Evolutionary conservation across 2,113 vertebrate genomes (phyloP).

Genomic region (Butorides virescens): DNA sequence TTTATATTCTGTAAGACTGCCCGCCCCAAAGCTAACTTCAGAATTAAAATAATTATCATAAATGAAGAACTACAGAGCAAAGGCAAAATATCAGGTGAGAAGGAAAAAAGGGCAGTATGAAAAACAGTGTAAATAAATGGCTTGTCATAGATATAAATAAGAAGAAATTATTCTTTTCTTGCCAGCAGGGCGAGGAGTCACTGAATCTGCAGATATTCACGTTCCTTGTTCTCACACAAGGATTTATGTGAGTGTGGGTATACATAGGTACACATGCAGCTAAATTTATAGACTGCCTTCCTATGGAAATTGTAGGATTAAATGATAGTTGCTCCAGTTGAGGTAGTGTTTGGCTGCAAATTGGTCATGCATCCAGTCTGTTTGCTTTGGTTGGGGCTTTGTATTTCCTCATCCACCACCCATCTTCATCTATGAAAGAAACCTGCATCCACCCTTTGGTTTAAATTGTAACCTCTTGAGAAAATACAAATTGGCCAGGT

Average conservation of each 20-base stretch:
- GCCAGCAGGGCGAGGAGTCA: not conserved
- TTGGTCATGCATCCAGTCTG: not conserved
- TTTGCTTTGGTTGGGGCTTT: not conserved
- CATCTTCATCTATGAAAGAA: not conserved
- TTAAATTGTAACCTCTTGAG: not conserved
- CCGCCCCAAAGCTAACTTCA: not conserved
- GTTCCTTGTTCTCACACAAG: not conserved
- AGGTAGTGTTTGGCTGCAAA: not conserved
- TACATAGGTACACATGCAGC: not conserved
- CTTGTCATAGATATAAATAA: not conserved
- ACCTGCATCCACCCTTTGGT: not conserved
- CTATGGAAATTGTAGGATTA: not conserved
- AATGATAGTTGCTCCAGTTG: not conserved
- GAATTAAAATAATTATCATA: slow-evolving; percentile 2
- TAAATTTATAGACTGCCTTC: not conserved
- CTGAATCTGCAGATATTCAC: not conserved
- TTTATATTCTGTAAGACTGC: not conserved
- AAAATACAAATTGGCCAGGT: not conserved
- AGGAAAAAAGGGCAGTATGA: not conserved
- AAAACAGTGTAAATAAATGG: not conserved
- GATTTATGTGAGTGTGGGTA: not conserved
- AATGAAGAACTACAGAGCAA: not conserved
- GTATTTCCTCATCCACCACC: not conserved
- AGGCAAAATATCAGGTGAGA: not conserved
- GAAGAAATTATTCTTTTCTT: not conserved